These are phyloP conservation scores for Trogon melanurus DNA, from an alignment of 2,113 vertebrate species.

Conservation along the genomic window DNA sequence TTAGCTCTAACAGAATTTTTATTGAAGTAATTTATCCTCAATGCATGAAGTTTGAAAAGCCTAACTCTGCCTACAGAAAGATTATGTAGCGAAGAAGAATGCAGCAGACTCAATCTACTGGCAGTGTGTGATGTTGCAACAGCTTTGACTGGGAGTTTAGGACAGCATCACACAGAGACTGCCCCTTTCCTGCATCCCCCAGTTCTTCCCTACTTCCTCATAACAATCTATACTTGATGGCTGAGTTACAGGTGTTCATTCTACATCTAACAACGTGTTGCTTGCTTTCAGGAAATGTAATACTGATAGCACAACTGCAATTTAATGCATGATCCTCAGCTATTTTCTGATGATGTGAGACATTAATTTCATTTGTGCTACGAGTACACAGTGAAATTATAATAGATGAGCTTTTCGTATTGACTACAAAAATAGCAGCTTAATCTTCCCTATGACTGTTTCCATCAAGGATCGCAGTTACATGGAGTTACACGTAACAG, in stretches of 20 bases:
- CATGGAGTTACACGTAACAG: not conserved
- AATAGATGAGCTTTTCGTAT: not conserved
- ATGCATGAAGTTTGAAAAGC: constrained; percentile 3
- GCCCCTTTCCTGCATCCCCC: not conserved
- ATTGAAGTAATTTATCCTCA: constrained; percentile 39
- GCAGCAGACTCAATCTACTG: not conserved
- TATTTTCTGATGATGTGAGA: not conserved
- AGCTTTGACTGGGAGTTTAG: constrained; percentile 7
- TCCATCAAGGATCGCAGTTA: not conserved
- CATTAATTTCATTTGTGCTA: not conserved
- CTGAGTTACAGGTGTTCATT: not conserved
- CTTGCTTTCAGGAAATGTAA: constrained; percentile 9
- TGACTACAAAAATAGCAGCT: not conserved
- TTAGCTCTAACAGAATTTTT: constrained; percentile 44
- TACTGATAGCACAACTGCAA: constrained; percentile 7
- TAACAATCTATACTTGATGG: not conserved
- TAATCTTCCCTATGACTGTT: not conserved
- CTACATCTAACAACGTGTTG: not conserved
- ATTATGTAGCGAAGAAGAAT: constrained; percentile 15
- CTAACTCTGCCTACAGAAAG: not conserved
- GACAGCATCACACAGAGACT: not conserved
- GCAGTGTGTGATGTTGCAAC: not conserved
- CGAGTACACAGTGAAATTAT: not conserved
- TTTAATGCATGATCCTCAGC: not conserved
- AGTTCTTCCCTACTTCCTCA: not conserved